These are phyloP conservation scores for Prionchulus punctatus DNA, from an alignment of 2,888 invertebrate species.

Conservation along the genomic window DNA sequence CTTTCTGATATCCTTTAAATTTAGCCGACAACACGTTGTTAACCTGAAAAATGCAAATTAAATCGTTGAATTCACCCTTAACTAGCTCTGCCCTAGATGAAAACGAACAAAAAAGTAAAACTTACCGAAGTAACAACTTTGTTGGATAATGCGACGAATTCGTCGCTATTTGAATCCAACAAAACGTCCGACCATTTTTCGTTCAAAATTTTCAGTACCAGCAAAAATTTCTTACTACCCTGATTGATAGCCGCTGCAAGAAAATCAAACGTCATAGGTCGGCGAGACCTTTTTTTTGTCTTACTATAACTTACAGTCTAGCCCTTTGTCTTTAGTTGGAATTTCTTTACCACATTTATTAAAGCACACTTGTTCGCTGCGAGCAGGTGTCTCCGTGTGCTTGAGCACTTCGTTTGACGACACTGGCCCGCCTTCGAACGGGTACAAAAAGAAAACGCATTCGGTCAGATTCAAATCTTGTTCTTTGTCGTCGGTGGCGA, in stretches of 20 bases:
- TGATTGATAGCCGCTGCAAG: too few species aligned
- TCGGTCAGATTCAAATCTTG: constrained; percentile 3
- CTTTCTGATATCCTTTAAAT: neutral
- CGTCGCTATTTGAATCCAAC: neutral
- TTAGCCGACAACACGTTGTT: neutral
- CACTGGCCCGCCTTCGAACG: constrained; percentile 23
- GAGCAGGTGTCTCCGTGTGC: neutral
- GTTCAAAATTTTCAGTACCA: constrained; percentile 1
- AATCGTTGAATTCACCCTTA: neutral
- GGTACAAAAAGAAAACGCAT: constrained; percentile 21
- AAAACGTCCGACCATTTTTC: constrained; percentile 6
- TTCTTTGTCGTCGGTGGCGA: neutral
- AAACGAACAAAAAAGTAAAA: neutral
- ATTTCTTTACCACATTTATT: too few species aligned
- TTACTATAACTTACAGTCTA: too few species aligned
- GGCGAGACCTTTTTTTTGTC: too few species aligned
- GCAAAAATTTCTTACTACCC: neutral
- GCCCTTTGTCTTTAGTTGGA: too few species aligned
- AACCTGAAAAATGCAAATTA: neutral
- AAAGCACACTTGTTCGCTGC: constrained; percentile 1
- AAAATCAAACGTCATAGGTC: too few species aligned
- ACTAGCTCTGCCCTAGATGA: neutral
- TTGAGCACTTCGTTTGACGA: neutral
- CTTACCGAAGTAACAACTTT: neutral
- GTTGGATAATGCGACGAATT: neutral